Evolutionary conservation across 2,888 invertebrate species (phyloP), one percentile per base, ranked within the genome.

Genomic region (Argyresthia goedartella): DNA sequence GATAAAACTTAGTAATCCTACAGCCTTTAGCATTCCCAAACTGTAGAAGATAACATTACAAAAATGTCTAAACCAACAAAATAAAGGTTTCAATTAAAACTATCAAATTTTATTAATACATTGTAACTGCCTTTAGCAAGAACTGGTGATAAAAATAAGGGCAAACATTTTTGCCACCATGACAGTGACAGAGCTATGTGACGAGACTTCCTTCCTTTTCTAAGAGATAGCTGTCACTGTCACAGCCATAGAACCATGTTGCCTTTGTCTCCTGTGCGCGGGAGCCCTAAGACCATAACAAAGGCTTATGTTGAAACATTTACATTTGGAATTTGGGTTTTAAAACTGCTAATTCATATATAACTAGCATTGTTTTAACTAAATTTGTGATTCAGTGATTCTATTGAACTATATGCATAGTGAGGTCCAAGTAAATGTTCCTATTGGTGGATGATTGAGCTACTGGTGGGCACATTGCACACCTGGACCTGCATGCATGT

Each of bases 381-480:
- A 65, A 59, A 67, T 64, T 52, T 55, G 61, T 67, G 67, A 69
- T 63, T 67, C 64, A 68, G 67, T 67, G 63, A 66, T 69, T 65
- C 61, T 64, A 73, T 72, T 71, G 71, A 61, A 69, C 72, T 79
- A 81, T 82, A 82, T 69, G 60, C 65, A 75, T 68, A 67, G 66
- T 80, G 80, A 82, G 76, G 78, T 81, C 71, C 71, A 72, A 74
- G 73, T 79, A 73, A 61, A 72, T 73, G 73, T 73, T 68, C 71
- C 67, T 64, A 60, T 59, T 55, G 55, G 58, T 60, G 64, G 69
- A 64, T 56, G 70, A 80, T 81, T 81, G 62, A 72, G 75, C 89
- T 91, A 95, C 87, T 95, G 94, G 73, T 93, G 92, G 64, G 94
- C 92, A 82, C 95, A 95, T 77, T 94, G 94, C 60, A 95, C 91